Percentiles rank a stretch among this genome's conserved stretches.
These are phyloP conservation scores for Acestrorhynchus altus DNA, from an alignment of 2,797 vertebrate genomes.

Conservation along the genomic window DNA sequence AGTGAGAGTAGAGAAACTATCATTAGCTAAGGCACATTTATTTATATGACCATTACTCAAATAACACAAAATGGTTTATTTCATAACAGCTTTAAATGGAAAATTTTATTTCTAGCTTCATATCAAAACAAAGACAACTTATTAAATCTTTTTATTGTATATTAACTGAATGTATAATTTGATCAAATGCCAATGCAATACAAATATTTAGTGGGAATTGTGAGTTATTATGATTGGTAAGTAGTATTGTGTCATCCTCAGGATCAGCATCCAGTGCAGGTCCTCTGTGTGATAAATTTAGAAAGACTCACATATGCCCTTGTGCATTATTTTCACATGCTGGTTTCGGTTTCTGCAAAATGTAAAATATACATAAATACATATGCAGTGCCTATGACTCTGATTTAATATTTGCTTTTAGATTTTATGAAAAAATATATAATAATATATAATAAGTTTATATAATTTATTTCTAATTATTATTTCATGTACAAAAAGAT, in stretches of 20 bases:
- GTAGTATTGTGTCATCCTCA: not conserved
- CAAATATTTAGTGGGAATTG: not conserved
- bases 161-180: not conserved
- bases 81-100: too few relatives aligned
- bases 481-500: too few relatives aligned
- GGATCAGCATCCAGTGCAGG: not conserved
- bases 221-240: not conserved
- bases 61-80: too few relatives aligned
- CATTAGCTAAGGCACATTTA: too few relatives aligned
- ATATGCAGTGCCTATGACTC: too few relatives aligned
- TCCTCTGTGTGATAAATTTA: not conserved
- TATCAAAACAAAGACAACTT: not conserved
- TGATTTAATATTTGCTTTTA: too few relatives aligned
- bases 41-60: too few relatives aligned
- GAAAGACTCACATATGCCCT: not conserved
- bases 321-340: constrained; percentile 32
- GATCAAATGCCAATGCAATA: not conserved
- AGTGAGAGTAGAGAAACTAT: too few relatives aligned
- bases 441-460: not conserved
- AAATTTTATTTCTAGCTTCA: too few relatives aligned
- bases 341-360: constrained; percentile 10
- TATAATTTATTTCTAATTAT: not conserved
- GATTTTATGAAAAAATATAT: too few relatives aligned
- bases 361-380: not conserved
- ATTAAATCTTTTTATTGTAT: constrained; percentile 3